Evolutionary conservation across 2,797 vertebrate species (phyloP).

Genomic region (Pipistrellus nathusii): DNA sequence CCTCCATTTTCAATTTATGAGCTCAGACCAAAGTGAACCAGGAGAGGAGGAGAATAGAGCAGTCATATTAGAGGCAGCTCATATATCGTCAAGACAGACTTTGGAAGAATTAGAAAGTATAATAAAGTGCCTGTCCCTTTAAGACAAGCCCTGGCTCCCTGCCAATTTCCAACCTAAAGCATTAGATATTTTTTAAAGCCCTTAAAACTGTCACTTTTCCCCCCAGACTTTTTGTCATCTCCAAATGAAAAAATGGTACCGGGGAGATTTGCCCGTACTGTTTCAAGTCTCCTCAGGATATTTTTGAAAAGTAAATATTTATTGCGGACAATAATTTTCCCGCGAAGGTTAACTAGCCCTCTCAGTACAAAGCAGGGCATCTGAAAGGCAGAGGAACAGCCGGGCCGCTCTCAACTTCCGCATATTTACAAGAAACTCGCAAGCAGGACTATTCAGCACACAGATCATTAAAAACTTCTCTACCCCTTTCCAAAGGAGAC

Average conservation of each 20-base stretch:
- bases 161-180: constrained; percentile 88
- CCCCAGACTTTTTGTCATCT: constrained; percentile 86
- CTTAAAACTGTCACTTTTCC: constrained; percentile 88
- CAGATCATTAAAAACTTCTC: background rate
- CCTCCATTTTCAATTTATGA: constrained; percentile 92
- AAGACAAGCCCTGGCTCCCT: constrained; percentile 87
- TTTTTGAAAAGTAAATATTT: constrained; percentile 85
- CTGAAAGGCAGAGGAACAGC: constrained; percentile 66
- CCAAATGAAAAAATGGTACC: constrained; percentile 86
- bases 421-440: background rate
- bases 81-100: constrained; percentile 92
- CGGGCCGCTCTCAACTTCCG: background rate
- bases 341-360: constrained; percentile 74
- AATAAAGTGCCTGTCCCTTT: constrained; percentile 91
- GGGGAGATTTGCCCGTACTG: constrained; percentile 81
- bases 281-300: constrained; percentile 81
- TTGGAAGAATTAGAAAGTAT: constrained; percentile 92
- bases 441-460: background rate
- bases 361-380: constrained; percentile 55
- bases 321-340: constrained; percentile 79
- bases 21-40: constrained; percentile 90
- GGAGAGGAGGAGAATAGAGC: constrained; percentile 91
- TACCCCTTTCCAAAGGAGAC: background rate
- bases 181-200: constrained; percentile 90
- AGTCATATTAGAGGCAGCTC: constrained; percentile 92